phyloP scores from a whole-genome alignment of 1,140 invertebrate genomes.

The Aphelinus certus region DNA sequence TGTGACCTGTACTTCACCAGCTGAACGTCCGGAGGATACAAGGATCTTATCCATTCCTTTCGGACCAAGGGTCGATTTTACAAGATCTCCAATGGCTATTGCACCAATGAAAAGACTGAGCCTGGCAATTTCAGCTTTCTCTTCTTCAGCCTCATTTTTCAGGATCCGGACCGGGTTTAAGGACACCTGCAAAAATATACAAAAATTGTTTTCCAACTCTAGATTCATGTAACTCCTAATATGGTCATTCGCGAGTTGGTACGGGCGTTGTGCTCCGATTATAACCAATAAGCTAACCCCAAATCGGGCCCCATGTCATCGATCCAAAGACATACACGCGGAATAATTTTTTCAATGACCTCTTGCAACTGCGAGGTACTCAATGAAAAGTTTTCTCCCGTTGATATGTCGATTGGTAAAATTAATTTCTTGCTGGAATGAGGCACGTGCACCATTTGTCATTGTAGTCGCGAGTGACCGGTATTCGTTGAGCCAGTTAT shows the following conservation, averaged over 20 bases:
- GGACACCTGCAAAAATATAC: constrained; percentile 72
- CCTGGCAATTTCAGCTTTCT: constrained; percentile 94
- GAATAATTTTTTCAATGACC: too few species aligned
- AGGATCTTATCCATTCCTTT: constrained; percentile 99
- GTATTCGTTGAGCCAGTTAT: background rate
- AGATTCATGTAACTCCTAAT: background rate
- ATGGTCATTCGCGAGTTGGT: background rate
- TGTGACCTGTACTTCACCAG: constrained; percentile 93
- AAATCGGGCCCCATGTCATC: background rate
- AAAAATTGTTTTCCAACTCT: constrained; percentile 1
- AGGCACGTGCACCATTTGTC: constrained; percentile 35
- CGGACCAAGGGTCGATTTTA: constrained; percentile 97
- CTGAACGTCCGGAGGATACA: constrained; percentile 82
- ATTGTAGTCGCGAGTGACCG: background rate
- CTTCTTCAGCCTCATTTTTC: constrained; percentile 95
- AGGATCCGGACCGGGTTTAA: constrained; percentile 94
- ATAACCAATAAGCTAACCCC: constrained; percentile 28
- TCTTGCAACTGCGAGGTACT: too few species aligned
- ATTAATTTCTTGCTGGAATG: too few species aligned
- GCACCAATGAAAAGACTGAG: constrained; percentile 98
- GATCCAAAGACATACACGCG: too few species aligned
- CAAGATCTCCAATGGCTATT: constrained; percentile 97
- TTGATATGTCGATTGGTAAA: too few species aligned
- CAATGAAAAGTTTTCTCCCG: too few species aligned
- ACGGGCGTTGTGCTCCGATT: background rate